A percentile compares a stretch with the other conserved stretches of the same genome.
phyloP scores from a whole-genome alignment of 1,140 invertebrate genomes.

The Oryctes rhinoceros region DNA sequence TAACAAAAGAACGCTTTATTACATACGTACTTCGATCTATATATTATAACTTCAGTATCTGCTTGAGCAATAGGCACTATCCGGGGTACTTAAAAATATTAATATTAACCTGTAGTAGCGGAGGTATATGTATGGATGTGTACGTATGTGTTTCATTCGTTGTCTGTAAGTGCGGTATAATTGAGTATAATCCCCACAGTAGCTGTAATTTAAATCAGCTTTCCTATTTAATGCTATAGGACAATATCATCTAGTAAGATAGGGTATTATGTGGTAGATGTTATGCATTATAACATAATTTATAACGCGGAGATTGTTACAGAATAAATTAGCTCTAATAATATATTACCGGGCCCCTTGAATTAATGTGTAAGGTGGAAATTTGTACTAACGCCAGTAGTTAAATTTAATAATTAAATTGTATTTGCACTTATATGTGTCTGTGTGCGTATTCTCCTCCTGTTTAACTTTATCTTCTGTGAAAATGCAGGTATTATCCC shows the following conservation, averaged over 20 bases:
- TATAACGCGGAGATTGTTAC: conserved; percentile 3
- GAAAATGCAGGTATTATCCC: too few species aligned
- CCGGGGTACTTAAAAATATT: too few species aligned
- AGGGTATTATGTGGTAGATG: conserved; percentile 12
- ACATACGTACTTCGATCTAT: too few species aligned
- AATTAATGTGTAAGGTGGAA: background rate
- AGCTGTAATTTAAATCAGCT: conserved; percentile 7
- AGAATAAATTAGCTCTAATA: conserved; percentile 5
- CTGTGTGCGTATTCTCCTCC: background rate
- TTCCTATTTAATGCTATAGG: conserved; percentile 5
- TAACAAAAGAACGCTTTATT: too few species aligned
- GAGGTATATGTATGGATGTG: too few species aligned
- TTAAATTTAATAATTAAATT: background rate
- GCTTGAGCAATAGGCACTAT: too few species aligned
- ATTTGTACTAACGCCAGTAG: background rate
- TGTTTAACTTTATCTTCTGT: too few species aligned
- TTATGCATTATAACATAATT: conserved; percentile 12
- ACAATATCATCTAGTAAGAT: background rate
- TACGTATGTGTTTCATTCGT: background rate
- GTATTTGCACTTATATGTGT: background rate
- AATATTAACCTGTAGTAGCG: too few species aligned
- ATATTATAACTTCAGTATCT: too few species aligned
- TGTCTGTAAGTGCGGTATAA: background rate
- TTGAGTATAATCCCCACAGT: background rate
- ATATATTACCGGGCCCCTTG: background rate